Evolutionary conservation across 35 echinoderm and acorn worm genomes (phyloP), one percentile per base, ranked within the genome.

Genomic region (Patiria miniata): DNA sequence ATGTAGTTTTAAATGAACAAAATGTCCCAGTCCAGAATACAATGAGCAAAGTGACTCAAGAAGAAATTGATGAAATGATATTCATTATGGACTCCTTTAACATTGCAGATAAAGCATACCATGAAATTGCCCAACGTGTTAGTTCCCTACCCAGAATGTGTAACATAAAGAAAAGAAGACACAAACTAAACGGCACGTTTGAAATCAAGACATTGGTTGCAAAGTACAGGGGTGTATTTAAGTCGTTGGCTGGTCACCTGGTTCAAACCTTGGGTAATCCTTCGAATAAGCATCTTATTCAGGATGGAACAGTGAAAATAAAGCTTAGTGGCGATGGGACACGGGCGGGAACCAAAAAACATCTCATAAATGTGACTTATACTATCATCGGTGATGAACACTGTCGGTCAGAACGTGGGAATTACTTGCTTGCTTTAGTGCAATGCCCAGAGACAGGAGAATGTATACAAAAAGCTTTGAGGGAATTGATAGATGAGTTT

Each of bases 41-140:
- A 18, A 0, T 17, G 37, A 18, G 65, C 33, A 78, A 40, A 80
- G 60, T 36, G 33, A 52, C 19, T 68, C 34, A 68, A 78, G 73
- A 80, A 37, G 82, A 79, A 56, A 37, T 80, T 19, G 84, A 92
- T 83, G 82, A 87, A 22, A 79, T 91, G 40, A 81, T 92, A 82
- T 92, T 87, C 58, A 86, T 92, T 17, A 92, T 92, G 90, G 90
- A 92, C 52, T 36, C 26, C 16, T 68, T 52, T 80, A 77, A 87
- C 39, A 81, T 91, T 39, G 44, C 54, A 34, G 52, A 92, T 83
- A 17, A 77, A 32, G 77, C 78, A 23, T 92, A 87, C 65, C 84
- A 92, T 87, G 79, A 91, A 55, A 42, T 85, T 42, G 82, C 89
- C 34, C 82, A 91, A 30, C 28, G 73, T 15, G 19, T 78, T 28